These are phyloP conservation scores for Pangasius larnaudii DNA, from an alignment of 2,797 vertebrate genomes.

Conservation along the genomic window DNA sequence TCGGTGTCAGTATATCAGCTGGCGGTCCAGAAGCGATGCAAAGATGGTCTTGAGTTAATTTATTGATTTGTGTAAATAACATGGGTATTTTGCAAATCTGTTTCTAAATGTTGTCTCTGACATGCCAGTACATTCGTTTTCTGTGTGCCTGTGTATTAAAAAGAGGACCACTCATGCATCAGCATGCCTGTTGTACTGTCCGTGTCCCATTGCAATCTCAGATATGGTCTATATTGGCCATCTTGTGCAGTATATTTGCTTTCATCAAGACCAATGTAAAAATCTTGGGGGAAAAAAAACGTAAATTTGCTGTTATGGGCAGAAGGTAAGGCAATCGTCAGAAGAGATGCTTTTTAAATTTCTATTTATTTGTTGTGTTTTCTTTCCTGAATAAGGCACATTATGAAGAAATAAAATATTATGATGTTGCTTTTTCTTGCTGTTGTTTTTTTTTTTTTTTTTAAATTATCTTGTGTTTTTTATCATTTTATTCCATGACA, in stretches of 20 bases:
- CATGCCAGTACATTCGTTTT: conserved; percentile 70
- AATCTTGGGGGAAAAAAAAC: not conserved
- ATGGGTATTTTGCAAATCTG: conserved; percentile 62
- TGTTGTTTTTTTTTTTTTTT: not conserved
- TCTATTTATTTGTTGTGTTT: conserved; percentile 82
- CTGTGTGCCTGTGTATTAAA: conserved; percentile 62
- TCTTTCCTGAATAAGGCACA: conserved; percentile 79
- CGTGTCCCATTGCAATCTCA: conserved; percentile 74
- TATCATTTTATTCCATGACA: not conserved
- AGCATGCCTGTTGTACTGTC: conserved; percentile 75
- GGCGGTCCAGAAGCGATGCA: conserved; percentile 2
- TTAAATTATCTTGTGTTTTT: not conserved
- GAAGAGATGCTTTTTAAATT: conserved; percentile 76
- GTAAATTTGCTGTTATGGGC: conserved; percentile 62
- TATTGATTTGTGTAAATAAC: conserved; percentile 74
- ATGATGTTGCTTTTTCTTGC: conserved; percentile 52
- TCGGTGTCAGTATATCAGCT: not conserved
- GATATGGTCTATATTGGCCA: conserved; percentile 68
- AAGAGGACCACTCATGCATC: conserved; percentile 70
- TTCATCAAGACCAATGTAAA: conserved; percentile 53
- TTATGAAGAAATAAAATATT: conserved; percentile 64
- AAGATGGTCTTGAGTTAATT: conserved; percentile 61
- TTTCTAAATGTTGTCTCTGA: conserved; percentile 75
- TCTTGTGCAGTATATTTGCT: conserved; percentile 58
- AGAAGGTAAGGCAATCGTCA: conserved; percentile 54